A percentile compares a stretch with the other conserved stretches of the same genome.
Conservation (phyloP, 2,797 vertebrate genomes). For the Lacerta bilineata region DNA sequence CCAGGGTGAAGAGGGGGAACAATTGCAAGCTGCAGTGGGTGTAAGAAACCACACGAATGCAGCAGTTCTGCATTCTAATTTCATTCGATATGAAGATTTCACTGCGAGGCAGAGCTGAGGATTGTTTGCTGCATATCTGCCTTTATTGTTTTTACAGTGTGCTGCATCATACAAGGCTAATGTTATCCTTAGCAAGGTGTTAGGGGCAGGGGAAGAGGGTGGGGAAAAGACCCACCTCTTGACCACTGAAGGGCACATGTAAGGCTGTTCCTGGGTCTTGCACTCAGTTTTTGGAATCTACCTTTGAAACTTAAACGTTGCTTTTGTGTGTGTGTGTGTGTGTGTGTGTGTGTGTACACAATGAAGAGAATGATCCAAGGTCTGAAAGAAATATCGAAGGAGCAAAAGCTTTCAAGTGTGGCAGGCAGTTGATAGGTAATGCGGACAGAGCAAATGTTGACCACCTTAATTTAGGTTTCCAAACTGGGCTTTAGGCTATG, state of each 20-base stretch:
- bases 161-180: not conserved
- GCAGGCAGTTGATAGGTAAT: not conserved
- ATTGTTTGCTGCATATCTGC: not conserved
- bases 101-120: not conserved
- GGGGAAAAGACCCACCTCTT: not conserved
- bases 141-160: not conserved
- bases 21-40: constrained; percentile 22
- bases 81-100: constrained; percentile 1
- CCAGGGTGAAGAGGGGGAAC: constrained; percentile 34
- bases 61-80: not conserved
- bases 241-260: not conserved
- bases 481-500: not conserved
- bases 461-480: not conserved
- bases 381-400: not conserved
- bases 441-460: not conserved
- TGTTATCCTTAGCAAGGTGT: not conserved
- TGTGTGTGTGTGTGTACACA: not conserved
- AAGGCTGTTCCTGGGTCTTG: not conserved
- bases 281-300: not conserved
- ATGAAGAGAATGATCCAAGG: not conserved
- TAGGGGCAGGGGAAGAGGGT: too few relatives aligned
- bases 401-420: not conserved
- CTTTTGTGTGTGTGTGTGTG: not conserved
- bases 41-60: constrained; percentile 1
- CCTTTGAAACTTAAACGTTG: not conserved